Percentiles rank a stretch among this genome's conserved stretches.
These are phyloP conservation scores for Muntiacus muntjak DNA, from an alignment of 2,113 vertebrate species.

Conservation along the genomic window DNA sequence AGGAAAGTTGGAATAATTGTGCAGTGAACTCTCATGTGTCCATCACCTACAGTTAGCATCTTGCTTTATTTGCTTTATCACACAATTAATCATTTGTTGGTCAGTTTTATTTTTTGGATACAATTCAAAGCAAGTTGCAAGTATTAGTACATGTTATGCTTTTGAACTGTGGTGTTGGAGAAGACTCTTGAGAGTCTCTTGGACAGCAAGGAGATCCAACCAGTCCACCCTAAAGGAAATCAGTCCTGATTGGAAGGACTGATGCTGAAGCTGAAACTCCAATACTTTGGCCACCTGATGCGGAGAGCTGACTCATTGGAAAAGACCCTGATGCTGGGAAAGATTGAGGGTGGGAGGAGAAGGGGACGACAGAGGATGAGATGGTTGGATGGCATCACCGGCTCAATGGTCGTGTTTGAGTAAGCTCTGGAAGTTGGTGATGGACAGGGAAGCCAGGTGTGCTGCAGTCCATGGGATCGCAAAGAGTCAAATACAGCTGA, in stretches of 20 bases:
- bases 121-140: neutral
- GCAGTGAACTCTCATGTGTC: neutral
- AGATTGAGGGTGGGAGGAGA: neutral
- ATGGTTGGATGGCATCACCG: neutral
- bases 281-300: neutral
- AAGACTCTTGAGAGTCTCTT: neutral
- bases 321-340: neutral
- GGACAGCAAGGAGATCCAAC: neutral
- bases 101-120: neutral
- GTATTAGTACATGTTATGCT: neutral
- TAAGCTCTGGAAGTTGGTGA: neutral
- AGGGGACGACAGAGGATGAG: neutral
- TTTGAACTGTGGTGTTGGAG: neutral
- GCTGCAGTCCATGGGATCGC: neutral
- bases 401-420: neutral
- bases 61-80: neutral
- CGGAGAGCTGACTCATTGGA: neutral
- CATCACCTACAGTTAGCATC: neutral
- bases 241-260: neutral
- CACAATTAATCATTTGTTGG: neutral
- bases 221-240: neutral
- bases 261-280: neutral
- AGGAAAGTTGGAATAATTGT: slow-evolving; percentile 19
- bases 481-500: neutral
- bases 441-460: neutral